Evolutionary conservation across 2,888 invertebrate genomes (phyloP).

Genomic region (Rotaria sp.): DNA sequence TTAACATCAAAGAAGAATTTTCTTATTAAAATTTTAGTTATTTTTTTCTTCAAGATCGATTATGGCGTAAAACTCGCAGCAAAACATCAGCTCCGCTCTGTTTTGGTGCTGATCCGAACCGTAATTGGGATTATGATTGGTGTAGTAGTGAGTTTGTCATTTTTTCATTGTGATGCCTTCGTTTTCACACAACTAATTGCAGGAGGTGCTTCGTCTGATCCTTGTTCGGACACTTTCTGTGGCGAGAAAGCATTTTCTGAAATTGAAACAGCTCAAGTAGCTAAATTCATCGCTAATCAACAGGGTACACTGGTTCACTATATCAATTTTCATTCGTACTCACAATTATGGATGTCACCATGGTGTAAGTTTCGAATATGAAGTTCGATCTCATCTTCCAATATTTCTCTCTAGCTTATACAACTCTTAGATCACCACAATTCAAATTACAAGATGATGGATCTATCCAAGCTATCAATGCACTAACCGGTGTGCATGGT

Average conservation of each 20-base stretch:
- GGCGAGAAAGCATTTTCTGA: conserved; percentile 33
- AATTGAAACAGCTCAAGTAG: conserved; percentile 29
- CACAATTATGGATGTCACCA: conserved; percentile 36
- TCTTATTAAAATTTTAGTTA: too few relatives aligned
- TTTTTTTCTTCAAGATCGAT: conserved; percentile 2
- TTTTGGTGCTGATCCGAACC: conserved; percentile 34
- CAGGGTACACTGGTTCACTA: conserved; percentile 31
- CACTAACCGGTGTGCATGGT: background rate
- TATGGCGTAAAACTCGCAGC: conserved; percentile 37
- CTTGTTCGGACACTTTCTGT: conserved; percentile 33
- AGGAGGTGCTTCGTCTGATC: conserved; percentile 31
- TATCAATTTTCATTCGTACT: conserved; percentile 34
- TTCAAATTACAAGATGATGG: conserved; percentile 31
- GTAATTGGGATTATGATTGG: conserved; percentile 36
- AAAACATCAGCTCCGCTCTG: conserved; percentile 24
- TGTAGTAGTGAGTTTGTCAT: conserved; percentile 7
- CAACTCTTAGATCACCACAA: conserved; percentile 11
- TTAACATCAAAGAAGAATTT: background rate
- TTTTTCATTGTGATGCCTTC: background rate
- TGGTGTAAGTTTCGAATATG: background rate
- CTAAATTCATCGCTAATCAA: conserved; percentile 16
- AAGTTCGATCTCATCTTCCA: background rate
- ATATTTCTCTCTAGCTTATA: background rate
- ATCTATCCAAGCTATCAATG: background rate
- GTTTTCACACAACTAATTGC: background rate